phyloP scores from a whole-genome alignment of 2,797 vertebrate genomes.

The Lepus townsendii region DNA sequence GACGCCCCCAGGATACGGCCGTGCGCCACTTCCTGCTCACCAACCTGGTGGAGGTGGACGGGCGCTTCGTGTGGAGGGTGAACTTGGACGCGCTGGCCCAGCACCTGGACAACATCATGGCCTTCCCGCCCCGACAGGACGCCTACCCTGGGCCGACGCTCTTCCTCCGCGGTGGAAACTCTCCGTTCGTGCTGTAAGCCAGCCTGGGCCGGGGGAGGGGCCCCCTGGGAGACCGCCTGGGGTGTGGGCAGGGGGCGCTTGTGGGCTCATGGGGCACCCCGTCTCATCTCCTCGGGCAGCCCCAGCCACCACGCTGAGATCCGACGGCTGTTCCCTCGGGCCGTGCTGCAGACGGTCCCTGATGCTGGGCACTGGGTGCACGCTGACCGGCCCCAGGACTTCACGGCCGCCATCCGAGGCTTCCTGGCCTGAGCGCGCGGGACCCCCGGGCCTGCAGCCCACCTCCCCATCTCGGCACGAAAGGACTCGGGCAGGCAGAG shows the following conservation, averaged over 20 bases:
- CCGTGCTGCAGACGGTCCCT: constrained; percentile 94
- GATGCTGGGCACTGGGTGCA: constrained; percentile 97
- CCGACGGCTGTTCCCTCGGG: constrained; percentile 94
- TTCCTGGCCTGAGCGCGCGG: constrained; percentile 89
- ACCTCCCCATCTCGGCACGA: not conserved
- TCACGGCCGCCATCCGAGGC: constrained; percentile 93
- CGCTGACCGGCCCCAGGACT: constrained; percentile 95
- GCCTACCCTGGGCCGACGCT: constrained; percentile 93
- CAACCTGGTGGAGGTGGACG: constrained; percentile 93
- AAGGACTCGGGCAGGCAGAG: not conserved
- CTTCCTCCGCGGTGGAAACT: constrained; percentile 95
- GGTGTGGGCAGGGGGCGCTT: not conserved
- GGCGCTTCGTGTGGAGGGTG: constrained; percentile 93
- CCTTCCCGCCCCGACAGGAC: constrained; percentile 91
- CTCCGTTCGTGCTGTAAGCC: constrained; percentile 94
- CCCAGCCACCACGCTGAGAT: constrained; percentile 95
- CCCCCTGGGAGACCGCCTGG: not conserved
- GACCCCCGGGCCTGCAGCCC: no score
- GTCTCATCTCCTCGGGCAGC: constrained; percentile 85
- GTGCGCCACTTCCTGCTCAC: constrained; percentile 96
- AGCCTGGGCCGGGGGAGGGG: not conserved
- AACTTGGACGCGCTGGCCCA: constrained; percentile 94
- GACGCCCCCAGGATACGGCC: constrained; percentile 88
- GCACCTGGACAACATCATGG: constrained; percentile 92
- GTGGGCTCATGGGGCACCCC: not conserved